Percentiles rank a stretch among this genome's conserved stretches.
phyloP scores from a whole-genome alignment of 1,140 invertebrate genomes.

The Habropoda laboriosa region DNA sequence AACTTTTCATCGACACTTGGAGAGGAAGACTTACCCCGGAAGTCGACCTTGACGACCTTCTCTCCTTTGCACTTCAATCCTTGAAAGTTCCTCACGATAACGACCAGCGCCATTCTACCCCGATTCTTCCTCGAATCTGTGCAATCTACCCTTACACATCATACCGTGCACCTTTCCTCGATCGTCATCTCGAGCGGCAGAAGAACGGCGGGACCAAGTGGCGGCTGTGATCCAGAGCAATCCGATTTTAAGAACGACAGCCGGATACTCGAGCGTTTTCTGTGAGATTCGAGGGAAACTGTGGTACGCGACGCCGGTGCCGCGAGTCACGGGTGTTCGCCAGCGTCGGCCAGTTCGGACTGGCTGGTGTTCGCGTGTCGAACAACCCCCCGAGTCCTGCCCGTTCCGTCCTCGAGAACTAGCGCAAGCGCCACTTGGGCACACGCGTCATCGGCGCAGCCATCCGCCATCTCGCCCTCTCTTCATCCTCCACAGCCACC shows the following conservation, averaged over 20 bases:
- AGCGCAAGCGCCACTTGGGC: slow-evolving; percentile 54
- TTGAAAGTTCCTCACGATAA: slow-evolving; percentile 85
- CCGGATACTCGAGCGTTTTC: no score
- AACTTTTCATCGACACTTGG: not conserved
- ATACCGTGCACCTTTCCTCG: not conserved
- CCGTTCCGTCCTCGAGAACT: slow-evolving; percentile 40
- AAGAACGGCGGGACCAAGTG: not conserved
- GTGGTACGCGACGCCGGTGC: not conserved
- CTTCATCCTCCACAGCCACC: not conserved
- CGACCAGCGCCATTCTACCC: slow-evolving; percentile 83
- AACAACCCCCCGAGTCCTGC: slow-evolving; percentile 57
- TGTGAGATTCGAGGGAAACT: no score
- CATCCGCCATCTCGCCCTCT: not conserved
- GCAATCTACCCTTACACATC: not conserved
- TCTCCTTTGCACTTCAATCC: slow-evolving; percentile 85
- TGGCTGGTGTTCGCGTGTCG: slow-evolving; percentile 69
- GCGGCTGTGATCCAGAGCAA: no score
- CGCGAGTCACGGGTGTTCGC: not conserved
- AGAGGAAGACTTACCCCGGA: slow-evolving; percentile 83
- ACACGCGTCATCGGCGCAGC: slow-evolving; percentile 35
- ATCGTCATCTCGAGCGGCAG: not conserved
- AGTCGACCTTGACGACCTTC: slow-evolving; percentile 85
- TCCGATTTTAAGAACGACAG: no score
- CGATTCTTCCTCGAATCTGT: not conserved
- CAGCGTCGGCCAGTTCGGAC: slow-evolving; percentile 53